Evolutionary conservation across 2,113 vertebrate genomes (phyloP), one percentile per base, ranked within the genome.

Genomic region (Phyllostomus discolor): DNA sequence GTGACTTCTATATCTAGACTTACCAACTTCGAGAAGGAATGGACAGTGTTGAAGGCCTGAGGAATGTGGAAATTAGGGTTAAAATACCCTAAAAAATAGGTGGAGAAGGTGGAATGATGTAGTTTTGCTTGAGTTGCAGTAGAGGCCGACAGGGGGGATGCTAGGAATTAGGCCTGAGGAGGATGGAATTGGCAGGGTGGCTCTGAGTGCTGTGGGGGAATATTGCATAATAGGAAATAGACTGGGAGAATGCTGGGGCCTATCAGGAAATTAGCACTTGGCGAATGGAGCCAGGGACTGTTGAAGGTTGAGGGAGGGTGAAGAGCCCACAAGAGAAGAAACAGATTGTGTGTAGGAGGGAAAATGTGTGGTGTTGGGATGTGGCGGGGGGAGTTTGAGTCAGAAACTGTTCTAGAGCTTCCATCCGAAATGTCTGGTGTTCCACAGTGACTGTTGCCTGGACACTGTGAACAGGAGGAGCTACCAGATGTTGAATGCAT

Each of bases 261-360:
- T 83, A 4, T 67, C 84, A 88, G 75, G 82, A 85, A 66, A 46
- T 76, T n/a, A 64, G 50, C 73, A 66, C 48, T 90, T 84, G 88
- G 80, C 64, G 79, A 87, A 57, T 9, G 70, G 79, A 96, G 46
- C 52, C 52, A 75, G 46, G 41, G 62, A 85, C 76, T 48, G 24
- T 38, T 43, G 80, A 57, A 84, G 76, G 64, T n/a, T n/a, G 82
- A 87, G 66, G 22, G 83, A 85, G 22, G 41, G 24, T 46, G 20
- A 90, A 86, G 62, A 94, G n/a, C 91, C 82, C 67, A 31, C 48
- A 26, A 92, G 95, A 70, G 83, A 86, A 88, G 76, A 86, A 90
- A 76, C 97, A 97, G 95, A 95, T 93, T 92, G 92, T 96, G 91
- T 91, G 97, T 94, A 88, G 97, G 97, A 97, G 88, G 90, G 92